Conservation (phyloP, 2,888 invertebrate genomes). For the Ormyrus nitidulus region DNA sequence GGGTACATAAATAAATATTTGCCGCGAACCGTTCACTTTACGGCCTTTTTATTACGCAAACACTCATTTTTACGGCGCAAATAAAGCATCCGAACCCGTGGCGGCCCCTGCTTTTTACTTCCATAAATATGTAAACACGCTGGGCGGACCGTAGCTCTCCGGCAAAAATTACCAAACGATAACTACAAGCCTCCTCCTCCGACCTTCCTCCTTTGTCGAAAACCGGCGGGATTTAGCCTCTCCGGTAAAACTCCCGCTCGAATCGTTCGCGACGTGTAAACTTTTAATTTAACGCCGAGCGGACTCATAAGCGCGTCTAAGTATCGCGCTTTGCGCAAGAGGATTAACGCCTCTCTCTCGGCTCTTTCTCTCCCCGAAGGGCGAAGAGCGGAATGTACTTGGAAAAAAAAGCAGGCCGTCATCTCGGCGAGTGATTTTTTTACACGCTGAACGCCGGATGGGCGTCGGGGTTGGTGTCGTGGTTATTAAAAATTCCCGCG, state of each 20-base stretch:
- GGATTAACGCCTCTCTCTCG: constrained; percentile 22
- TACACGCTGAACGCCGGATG: constrained; percentile 5
- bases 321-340: constrained; percentile 27
- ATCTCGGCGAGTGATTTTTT: constrained; percentile 18
- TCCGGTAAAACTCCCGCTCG: not conserved
- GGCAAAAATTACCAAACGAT: too few species aligned
- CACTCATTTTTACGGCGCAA: too few species aligned
- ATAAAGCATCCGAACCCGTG: too few species aligned
- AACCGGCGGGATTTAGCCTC: constrained; percentile 11
- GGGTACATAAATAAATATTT: too few species aligned
- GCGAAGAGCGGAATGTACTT: not conserved
- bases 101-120: too few species aligned
- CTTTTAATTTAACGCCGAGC: constrained; percentile 33
- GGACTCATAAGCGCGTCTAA: constrained; percentile 17
- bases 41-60: too few species aligned
- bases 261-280: constrained; percentile 5
- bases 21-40: too few species aligned
- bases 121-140: too few species aligned
- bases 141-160: too few species aligned
- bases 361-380: not conserved
- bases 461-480: constrained; percentile 9
- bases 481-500: constrained; percentile 1
- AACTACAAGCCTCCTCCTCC: not conserved
- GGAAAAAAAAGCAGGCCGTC: not conserved
- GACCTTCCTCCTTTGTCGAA: constrained; percentile 16